Conservation (phyloP, 1,140 invertebrate species). For the Metopolophium dirhodum region DNA sequence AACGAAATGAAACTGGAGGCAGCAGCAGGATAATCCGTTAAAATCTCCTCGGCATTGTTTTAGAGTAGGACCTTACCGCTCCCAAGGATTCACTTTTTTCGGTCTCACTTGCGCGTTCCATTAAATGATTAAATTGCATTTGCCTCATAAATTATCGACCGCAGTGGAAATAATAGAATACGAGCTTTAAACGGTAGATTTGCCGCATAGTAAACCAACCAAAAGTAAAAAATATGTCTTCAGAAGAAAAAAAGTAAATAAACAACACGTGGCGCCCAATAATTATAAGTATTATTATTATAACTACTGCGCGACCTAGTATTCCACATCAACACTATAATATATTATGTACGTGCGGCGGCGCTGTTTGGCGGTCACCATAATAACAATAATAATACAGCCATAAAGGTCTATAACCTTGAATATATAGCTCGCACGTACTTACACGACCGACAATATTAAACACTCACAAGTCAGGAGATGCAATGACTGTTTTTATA, state of each 20-base stretch:
- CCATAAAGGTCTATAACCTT: neutral
- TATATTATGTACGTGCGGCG: neutral
- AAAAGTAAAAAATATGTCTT: neutral
- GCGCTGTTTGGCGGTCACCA: neutral
- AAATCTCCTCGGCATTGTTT: neutral
- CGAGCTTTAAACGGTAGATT: neutral
- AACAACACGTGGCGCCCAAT: neutral
- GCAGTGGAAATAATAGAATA: neutral
- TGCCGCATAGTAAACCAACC: neutral
- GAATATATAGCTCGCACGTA: neutral
- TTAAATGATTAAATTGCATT: conserved; percentile 13
- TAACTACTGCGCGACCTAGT: conserved; percentile 26
- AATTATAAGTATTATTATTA: neutral
- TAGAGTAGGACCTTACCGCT: neutral
- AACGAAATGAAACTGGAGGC: neutral
- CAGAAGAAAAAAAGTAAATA: neutral
- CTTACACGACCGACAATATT: neutral
- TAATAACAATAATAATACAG: neutral
- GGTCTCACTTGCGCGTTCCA: neutral
- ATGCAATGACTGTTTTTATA: neutral
- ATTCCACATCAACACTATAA: neutral
- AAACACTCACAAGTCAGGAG: neutral
- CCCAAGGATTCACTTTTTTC: conserved; percentile 1
- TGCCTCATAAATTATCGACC: neutral
- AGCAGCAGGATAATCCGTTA: neutral